phyloP scores from a whole-genome alignment of 1,140 invertebrate genomes.

The Penaeus vannamei region DNA sequence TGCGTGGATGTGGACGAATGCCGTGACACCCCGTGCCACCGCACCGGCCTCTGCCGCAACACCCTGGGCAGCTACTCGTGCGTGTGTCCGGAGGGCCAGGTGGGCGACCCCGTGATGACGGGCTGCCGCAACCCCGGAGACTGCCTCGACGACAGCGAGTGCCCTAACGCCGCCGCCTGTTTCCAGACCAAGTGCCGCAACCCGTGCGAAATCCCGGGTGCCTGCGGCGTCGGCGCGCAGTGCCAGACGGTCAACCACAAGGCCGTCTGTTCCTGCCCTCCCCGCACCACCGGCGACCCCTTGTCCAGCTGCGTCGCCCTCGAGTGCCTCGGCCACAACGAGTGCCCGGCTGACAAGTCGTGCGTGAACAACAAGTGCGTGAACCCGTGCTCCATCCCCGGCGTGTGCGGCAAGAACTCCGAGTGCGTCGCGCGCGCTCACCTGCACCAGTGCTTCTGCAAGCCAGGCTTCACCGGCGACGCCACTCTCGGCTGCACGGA shows the following conservation, averaged over 20 bases:
- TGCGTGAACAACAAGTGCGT: conserved; percentile 86
- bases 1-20: conserved; percentile 78
- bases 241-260: conserved; percentile 78
- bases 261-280: conserved; percentile 82
- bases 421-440: conserved; percentile 78
- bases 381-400: conserved; percentile 84
- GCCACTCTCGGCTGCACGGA: conserved; percentile 82
- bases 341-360: conserved; percentile 79
- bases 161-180: conserved; percentile 84
- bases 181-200: conserved; percentile 84
- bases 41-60: conserved; percentile 83
- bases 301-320: conserved; percentile 78
- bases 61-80: conserved; percentile 69
- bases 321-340: conserved; percentile 83
- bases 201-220: conserved; percentile 79
- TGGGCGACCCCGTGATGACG: conserved; percentile 82
- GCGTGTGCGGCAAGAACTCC: conserved; percentile 86
- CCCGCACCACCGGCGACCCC: conserved; percentile 76
- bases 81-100: conserved; percentile 74
- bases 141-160: conserved; percentile 85
- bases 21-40: conserved; percentile 85
- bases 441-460: conserved; percentile 82
- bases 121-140: conserved; percentile 86
- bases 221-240: conserved; percentile 83
- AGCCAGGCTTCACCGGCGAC: conserved; percentile 86